Conservation (phyloP, 2,888 invertebrate genomes). For the Monochamus alternatus region DNA sequence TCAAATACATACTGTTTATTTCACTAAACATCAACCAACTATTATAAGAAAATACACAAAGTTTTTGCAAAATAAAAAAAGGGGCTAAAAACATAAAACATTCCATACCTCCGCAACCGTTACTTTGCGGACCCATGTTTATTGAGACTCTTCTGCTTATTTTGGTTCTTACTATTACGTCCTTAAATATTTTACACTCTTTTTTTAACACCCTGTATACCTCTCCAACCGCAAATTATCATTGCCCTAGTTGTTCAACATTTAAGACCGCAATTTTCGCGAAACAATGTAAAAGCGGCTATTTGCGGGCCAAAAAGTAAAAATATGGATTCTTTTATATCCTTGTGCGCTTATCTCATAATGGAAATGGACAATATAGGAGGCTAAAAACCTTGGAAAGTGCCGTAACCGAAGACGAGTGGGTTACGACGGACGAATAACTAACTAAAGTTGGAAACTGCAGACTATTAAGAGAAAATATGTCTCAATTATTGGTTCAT, state of each 20-base stretch:
- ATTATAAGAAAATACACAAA: no score
- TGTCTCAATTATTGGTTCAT: no score
- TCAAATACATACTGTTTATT: no score
- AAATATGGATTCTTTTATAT: slow-evolving; percentile 14
- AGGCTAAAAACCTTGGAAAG: slow-evolving; percentile 8
- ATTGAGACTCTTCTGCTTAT: no score
- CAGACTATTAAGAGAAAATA: background rate
- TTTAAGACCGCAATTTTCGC: slow-evolving; percentile 19
- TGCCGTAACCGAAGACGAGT: slow-evolving; percentile 5
- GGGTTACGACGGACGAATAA: background rate
- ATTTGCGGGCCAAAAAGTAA: slow-evolving; percentile 11
- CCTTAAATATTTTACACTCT: no score
- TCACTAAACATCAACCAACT: no score
- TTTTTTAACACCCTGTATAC: no score
- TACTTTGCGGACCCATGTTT: no score
- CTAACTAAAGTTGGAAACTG: background rate
- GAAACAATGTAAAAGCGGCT: slow-evolving; percentile 18
- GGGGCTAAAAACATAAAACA: no score
- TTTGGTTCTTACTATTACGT: no score
- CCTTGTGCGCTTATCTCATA: background rate
- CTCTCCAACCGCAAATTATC: slow-evolving; percentile 15
- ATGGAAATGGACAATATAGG: slow-evolving; percentile 20
- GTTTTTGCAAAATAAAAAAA: no score
- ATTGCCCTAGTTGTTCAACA: background rate
- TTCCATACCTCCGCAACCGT: no score